Evolutionary conservation across 2,888 invertebrate species (phyloP).

Genomic region (Ceriagrion tenellum): DNA sequence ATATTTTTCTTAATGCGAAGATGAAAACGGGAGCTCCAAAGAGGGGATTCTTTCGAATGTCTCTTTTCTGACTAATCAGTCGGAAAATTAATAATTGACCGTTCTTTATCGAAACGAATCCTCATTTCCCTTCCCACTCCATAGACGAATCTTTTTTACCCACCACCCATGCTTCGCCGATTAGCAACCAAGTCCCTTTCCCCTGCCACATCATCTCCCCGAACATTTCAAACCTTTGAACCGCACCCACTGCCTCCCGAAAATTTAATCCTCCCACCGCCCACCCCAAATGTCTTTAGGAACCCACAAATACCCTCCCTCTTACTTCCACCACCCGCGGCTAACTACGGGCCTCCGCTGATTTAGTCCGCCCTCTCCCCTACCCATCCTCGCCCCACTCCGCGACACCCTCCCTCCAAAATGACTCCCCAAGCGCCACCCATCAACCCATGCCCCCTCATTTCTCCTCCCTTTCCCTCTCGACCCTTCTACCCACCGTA

Average conservation of each 20-base stretch:
- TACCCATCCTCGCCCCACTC: neutral
- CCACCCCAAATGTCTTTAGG: neutral
- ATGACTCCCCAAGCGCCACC: neutral
- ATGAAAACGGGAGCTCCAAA: neutral
- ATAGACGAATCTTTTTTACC: neutral
- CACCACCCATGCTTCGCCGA: neutral
- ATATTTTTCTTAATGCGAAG: neutral
- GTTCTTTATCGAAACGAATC: conserved; percentile 27
- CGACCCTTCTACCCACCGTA: neutral
- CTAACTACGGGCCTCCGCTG: neutral
- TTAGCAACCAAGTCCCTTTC: too few relatives aligned
- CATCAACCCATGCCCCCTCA: neutral
- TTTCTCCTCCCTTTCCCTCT: neutral
- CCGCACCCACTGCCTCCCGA: neutral
- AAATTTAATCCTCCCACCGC: neutral
- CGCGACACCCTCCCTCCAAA: neutral
- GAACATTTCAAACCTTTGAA: neutral
- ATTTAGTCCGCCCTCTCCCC: neutral
- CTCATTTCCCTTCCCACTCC: neutral
- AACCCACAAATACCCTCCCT: neutral
- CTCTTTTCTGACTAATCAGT: neutral
- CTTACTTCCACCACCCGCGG: neutral
- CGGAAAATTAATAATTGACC: conserved; percentile 31
- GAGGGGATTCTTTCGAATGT: neutral
- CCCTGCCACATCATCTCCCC: neutral